These are phyloP conservation scores for Sarcophilus harrisii DNA, from an alignment of 2,797 vertebrate species.

Conservation along the genomic window DNA sequence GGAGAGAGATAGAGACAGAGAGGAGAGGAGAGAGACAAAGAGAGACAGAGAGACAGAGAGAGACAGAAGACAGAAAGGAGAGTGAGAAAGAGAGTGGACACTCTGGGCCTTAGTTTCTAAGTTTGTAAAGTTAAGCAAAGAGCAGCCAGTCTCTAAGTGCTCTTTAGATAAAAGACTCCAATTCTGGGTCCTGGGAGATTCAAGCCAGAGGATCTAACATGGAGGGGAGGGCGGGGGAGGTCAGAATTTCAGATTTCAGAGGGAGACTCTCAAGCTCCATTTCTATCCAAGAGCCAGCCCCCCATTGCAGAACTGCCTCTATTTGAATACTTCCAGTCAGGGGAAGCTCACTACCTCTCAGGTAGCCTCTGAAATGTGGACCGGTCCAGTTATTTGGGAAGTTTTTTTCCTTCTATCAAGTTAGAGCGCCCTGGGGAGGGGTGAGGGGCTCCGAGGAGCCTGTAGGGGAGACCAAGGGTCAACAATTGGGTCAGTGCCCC, in stretches of 20 bases:
- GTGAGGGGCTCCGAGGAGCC: neutral
- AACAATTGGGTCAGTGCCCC: neutral
- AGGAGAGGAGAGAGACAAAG: neutral
- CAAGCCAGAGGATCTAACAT: neutral
- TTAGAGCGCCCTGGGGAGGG: neutral
- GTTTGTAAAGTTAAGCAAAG: neutral
- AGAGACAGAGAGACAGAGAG: too few relatives aligned
- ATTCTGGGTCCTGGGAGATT: neutral
- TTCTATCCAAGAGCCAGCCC: neutral
- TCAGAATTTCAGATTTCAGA: neutral
- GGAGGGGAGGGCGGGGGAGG: accelerated
- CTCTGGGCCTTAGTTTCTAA: neutral
- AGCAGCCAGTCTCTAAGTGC: neutral
- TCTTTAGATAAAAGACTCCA: neutral
- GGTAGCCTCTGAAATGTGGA: neutral
- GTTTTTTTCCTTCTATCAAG: neutral
- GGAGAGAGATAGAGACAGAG: neutral
- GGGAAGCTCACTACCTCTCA: neutral
- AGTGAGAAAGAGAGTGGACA: too few relatives aligned
- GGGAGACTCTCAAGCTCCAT: neutral
- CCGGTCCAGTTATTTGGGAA: neutral
- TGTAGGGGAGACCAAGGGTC: neutral
- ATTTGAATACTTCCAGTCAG: neutral
- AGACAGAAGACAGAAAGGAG: too few relatives aligned
- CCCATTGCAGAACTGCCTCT: neutral